phyloP scores from a whole-genome alignment of 2,888 invertebrate genomes.

The Caenorhabditis panamensis region DNA sequence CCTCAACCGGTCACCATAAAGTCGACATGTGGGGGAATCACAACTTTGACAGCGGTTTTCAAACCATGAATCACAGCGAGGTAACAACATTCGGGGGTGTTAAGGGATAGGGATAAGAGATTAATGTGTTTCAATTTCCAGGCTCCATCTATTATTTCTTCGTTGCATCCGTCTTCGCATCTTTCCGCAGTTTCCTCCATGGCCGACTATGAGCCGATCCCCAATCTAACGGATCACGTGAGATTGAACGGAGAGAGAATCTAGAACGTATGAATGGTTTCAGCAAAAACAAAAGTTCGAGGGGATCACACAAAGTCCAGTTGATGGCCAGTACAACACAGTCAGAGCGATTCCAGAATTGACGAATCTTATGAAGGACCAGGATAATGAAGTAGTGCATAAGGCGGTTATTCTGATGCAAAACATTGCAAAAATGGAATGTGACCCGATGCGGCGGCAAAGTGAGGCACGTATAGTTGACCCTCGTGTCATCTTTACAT shows the following conservation, averaged over 20 bases:
- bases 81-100: constrained; percentile 35
- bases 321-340: constrained; percentile 55
- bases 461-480: constrained; percentile 63
- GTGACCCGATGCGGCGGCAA: constrained; percentile 56
- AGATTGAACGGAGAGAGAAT: background rate
- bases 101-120: constrained; percentile 22
- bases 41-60: constrained; percentile 77
- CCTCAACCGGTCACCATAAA: constrained; percentile 54
- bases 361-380: constrained; percentile 75
- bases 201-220: constrained; percentile 63
- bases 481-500: constrained; percentile 61
- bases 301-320: constrained; percentile 52
- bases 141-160: constrained; percentile 73
- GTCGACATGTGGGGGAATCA: constrained; percentile 70
- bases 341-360: constrained; percentile 73
- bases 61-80: constrained; percentile 77
- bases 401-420: constrained; percentile 74
- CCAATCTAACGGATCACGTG: constrained; percentile 63
- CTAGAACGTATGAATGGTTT: background rate
- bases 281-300: constrained; percentile 70
- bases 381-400: constrained; percentile 73
- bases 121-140: constrained; percentile 55
- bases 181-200: constrained; percentile 72
- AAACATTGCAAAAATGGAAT: constrained; percentile 75
- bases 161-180: constrained; percentile 71